Conservation (phyloP, 2,113 vertebrate genomes). For the Orycteropus afer region DNA sequence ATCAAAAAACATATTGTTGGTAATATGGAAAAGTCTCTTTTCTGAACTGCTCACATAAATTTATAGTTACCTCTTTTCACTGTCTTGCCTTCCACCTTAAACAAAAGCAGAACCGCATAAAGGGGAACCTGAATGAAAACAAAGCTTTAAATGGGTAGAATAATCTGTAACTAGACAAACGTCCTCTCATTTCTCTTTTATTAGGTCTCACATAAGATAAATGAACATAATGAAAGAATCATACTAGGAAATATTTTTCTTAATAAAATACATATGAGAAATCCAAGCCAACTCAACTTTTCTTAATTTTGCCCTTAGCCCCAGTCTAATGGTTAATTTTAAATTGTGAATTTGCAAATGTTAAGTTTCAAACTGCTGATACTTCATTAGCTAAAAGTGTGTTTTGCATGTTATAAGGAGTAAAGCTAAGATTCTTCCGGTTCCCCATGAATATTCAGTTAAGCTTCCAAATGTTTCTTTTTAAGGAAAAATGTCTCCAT, state of each 20-base stretch:
- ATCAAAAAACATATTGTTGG: fast-evolving
- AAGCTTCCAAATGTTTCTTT: constrained; percentile 9
- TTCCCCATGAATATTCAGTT: not conserved
- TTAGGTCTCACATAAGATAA: constrained; percentile 70
- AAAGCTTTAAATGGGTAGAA: not conserved
- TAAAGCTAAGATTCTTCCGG: not conserved
- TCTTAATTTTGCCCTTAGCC: not conserved
- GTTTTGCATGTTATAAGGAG: not conserved
- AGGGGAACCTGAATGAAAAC: not conserved
- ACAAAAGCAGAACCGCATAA: not conserved
- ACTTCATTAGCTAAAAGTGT: not conserved
- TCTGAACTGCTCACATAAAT: not conserved
- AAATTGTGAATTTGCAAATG: not conserved
- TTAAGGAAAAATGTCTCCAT: constrained; percentile 4
- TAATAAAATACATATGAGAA: constrained; percentile 62
- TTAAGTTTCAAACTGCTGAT: not conserved
- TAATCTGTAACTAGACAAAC: not conserved
- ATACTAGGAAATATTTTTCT: constrained; percentile 42
- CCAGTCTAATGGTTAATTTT: not conserved
- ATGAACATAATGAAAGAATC: constrained; percentile 54
- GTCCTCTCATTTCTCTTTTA: not conserved
- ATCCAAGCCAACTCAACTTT: not conserved
- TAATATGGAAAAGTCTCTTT: not conserved
- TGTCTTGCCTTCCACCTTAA: not conserved
- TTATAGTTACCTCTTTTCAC: not conserved